Base-by-base conservation (phyloP, 35 echinoderm and acorn worm genomes). In the Heliocidaris erythrogramma region DNA sequence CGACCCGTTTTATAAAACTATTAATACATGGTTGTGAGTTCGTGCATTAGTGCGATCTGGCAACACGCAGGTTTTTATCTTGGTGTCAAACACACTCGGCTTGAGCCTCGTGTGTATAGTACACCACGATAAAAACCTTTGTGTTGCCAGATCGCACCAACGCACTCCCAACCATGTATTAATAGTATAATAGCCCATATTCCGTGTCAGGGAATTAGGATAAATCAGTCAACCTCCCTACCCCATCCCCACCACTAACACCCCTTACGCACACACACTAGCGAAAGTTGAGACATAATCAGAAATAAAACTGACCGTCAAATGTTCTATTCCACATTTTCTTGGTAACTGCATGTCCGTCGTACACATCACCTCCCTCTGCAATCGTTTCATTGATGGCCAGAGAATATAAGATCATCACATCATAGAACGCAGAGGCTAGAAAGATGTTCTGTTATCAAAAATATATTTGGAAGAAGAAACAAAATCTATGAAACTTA, bases 291-390 rank as follows among this genome's bases (percentile, higher is more conserved):
- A 56, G 52, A 56, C 10, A 78, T 5, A 78, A 12, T 13, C 52
- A 78, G n/a, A n/a, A n/a, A 5, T 88, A 89, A 89, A 59, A 31
- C 61, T 94, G 85, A 94, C 95, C 95, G 31, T 95, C 52, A 32
- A 95, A 95, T 49, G 95, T 95, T 27, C 95, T 31, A 60, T 95
- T 95, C 95, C 95, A 95, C 95, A 95, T 95, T 95, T 78, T 95
- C 50, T 78, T 91, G 18, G 95, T 95, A 47, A 95, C 30, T 4
- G 88, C 59, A 49, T 93, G 60, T 0, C 95, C 95, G 93, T 95
- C 95, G 29, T 92, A 78, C 2, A 92, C 56, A 52, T 95, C 95
- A 2, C 60, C 95, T 59, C 90, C 90, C 18, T 59, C 95, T 31
- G 95, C 95, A 13, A 95, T 24, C 9, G 95, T 95, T 56, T 95